Percentiles rank a stretch among this genome's conserved stretches.
phyloP scores from a whole-genome alignment of 2,888 invertebrate genomes.

The Oscheius sp. region DNA sequence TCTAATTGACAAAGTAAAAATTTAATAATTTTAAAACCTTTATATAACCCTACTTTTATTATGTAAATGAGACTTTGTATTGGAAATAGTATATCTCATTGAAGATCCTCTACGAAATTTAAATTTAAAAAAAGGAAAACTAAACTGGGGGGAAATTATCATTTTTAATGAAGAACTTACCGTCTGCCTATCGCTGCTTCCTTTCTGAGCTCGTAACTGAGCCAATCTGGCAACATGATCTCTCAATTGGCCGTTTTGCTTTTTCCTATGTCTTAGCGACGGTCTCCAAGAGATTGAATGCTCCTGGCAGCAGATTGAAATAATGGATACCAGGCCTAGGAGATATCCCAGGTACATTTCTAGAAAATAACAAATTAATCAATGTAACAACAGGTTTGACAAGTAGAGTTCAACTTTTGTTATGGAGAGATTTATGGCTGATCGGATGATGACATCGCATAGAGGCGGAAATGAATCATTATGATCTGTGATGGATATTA shows the following conservation, averaged over 20 bases:
- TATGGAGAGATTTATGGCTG: too few species aligned
- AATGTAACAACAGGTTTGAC: too few species aligned
- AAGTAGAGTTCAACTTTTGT: too few species aligned
- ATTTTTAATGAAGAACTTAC: not conserved
- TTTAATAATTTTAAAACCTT: too few species aligned
- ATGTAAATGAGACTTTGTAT: too few species aligned
- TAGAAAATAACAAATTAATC: not conserved
- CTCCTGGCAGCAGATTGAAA: not conserved
- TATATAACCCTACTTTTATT: too few species aligned
- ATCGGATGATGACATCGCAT: too few species aligned
- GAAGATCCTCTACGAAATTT: not conserved
- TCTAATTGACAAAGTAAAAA: too few species aligned
- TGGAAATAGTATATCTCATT: too few species aligned
- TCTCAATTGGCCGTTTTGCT: not conserved
- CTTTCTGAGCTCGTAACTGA: not conserved
- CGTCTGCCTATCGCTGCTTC: slow-evolving; percentile 2
- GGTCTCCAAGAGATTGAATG: slow-evolving; percentile 13
- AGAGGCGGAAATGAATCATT: too few species aligned
- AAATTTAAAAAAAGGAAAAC: not conserved
- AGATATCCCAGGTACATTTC: not conserved
- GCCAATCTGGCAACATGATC: not conserved
- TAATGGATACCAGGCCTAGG: not conserved
- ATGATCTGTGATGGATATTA: too few species aligned
- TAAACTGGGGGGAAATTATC: not conserved
- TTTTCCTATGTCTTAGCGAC: not conserved